Percentiles rank a stretch among this genome's conserved stretches.
These are phyloP conservation scores for Spilarctia lutea DNA, from an alignment of 2,888 invertebrate genomes.

Conservation along the genomic window DNA sequence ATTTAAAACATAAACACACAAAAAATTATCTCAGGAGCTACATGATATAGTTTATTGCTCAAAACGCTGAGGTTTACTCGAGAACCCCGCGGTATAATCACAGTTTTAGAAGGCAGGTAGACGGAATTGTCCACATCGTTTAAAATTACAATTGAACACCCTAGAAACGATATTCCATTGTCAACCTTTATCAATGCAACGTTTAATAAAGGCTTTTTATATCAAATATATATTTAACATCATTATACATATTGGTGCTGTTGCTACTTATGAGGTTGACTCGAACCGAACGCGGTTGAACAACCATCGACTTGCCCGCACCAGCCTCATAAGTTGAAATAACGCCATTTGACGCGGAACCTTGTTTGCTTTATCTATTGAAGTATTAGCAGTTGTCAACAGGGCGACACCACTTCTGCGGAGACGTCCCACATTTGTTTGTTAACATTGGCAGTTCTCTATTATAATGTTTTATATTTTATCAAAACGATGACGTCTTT, in stretches of 20 bases:
- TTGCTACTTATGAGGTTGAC: slow-evolving; percentile 17
- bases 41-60: slow-evolving; percentile 1
- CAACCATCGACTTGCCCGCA: not conserved
- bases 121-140: not conserved
- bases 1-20: slow-evolving; percentile 17
- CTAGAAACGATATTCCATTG: not conserved
- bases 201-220: slow-evolving; percentile 13
- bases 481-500: slow-evolving; percentile 36
- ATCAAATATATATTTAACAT: slow-evolving; percentile 23
- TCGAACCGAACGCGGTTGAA: not conserved
- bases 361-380: slow-evolving; percentile 6
- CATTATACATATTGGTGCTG: slow-evolving; percentile 12
- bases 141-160: not conserved
- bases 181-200: slow-evolving; percentile 4
- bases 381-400: not conserved
- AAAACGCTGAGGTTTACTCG: not conserved
- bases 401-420: slow-evolving; percentile 38
- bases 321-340: slow-evolving; percentile 18
- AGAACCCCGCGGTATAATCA: not conserved
- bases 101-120: not conserved
- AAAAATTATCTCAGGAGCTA: slow-evolving; percentile 11
- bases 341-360: slow-evolving; percentile 12
- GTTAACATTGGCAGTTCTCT: slow-evolving; percentile 42
- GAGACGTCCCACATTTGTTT: slow-evolving; percentile 44
- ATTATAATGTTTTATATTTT: slow-evolving; percentile 28